phyloP scores from a whole-genome alignment of 2,797 vertebrate genomes.

The Amazona finschi region DNA sequence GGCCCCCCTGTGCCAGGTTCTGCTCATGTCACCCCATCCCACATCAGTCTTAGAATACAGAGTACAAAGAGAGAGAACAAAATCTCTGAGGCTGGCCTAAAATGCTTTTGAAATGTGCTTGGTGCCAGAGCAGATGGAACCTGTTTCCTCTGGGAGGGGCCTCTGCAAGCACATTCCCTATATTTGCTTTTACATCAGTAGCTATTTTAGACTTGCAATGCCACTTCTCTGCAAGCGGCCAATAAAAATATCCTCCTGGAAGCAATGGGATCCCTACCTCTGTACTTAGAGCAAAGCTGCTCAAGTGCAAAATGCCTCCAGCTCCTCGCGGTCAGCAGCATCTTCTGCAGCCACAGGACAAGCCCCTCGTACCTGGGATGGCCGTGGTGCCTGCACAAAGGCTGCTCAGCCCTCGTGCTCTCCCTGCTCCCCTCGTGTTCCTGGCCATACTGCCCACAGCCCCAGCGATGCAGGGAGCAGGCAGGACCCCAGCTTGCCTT shows the following conservation, averaged over 20 bases:
- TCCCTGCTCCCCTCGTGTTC: fast-evolving
- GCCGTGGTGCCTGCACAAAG: fast-evolving
- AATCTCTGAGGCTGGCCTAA: not conserved
- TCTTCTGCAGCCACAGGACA: fast-evolving
- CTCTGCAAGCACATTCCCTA: constrained; percentile 18
- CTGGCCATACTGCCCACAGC: fast-evolving
- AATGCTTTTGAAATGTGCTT: not conserved
- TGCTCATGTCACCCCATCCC: not conserved
- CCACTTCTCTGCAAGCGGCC: not conserved
- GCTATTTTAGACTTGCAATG: constrained; percentile 33
- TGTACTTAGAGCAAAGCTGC: not conserved
- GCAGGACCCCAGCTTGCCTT: not conserved
- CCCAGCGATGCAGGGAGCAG: not conserved
- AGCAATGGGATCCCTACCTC: not conserved
- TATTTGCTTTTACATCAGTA: not conserved
- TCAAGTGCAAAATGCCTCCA: not conserved
- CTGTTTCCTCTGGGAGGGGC: not conserved
- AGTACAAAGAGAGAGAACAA: not conserved
- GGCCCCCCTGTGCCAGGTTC: not conserved
- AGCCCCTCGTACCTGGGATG: fast-evolving
- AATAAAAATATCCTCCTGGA: constrained; percentile 34
- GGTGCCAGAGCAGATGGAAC: constrained; percentile 32
- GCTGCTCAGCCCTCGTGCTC: not conserved
- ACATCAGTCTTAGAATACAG: not conserved
- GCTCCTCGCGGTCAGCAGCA: not conserved